Conservation (phyloP, 2,797 vertebrate genomes). For the Gouania willdenowi region DNA sequence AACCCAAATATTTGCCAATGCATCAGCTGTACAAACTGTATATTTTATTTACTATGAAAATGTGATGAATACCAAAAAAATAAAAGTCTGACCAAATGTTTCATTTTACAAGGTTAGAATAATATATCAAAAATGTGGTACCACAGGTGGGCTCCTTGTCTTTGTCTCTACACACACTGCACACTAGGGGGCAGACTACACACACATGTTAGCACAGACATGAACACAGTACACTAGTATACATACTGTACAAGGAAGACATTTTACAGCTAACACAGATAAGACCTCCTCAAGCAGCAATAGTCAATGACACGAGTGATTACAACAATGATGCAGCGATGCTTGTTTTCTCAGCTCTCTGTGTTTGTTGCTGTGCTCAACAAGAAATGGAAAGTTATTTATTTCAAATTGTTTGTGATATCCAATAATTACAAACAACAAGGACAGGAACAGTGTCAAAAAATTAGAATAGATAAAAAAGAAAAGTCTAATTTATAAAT, state of each 20-base stretch:
- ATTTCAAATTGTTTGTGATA: conserved; percentile 47
- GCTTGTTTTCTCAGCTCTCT: conserved; percentile 11
- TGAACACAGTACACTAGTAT: too few species aligned
- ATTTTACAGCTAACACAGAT: conserved; percentile 41
- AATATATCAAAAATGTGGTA: conserved; percentile 28
- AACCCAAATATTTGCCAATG: conserved; percentile 24
- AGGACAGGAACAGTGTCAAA: conserved; percentile 58
- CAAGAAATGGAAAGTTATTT: conserved; percentile 9
- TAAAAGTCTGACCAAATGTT: conserved; percentile 39
- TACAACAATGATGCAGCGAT: conserved; percentile 24
- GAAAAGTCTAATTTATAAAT: conserved; percentile 63
- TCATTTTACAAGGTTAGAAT: conserved; percentile 32
- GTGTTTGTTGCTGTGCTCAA: conserved; percentile 11
- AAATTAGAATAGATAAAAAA: conserved; percentile 41
- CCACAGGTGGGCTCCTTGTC: conserved; percentile 27
- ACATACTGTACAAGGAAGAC: too few species aligned
- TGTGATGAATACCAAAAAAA: too few species aligned
- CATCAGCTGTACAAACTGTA: conserved; percentile 32
- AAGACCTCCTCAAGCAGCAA: conserved; percentile 55
- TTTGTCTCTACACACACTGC: conserved; percentile 41
- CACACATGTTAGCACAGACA: conserved; percentile 51
- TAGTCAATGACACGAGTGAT: conserved; percentile 24
- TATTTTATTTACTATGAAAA: conserved; percentile 49
- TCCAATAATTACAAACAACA: conserved; percentile 52
- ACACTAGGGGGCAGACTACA: conserved; percentile 56